Percentiles rank a stretch among this genome's conserved stretches.
Conservation (phyloP, 1,140 invertebrate species). For the Aphelenchoides avenae region DNA sequence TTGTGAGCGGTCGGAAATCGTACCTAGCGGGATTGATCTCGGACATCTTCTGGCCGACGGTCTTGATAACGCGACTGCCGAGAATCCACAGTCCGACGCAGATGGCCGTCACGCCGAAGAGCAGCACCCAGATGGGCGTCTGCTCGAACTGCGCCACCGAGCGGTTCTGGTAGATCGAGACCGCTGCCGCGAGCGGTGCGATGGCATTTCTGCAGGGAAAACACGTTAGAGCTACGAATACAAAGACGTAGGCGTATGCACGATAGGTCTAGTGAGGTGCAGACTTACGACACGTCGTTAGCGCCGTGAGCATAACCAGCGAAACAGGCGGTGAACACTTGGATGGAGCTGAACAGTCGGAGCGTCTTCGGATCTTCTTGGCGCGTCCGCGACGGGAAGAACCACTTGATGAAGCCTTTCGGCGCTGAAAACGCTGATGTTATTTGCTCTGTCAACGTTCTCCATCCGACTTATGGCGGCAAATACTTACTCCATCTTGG, state of each 20-base stretch:
- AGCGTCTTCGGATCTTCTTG: slow-evolving; percentile 26
- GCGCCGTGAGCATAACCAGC: slow-evolving; percentile 43
- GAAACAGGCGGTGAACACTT: slow-evolving; percentile 42
- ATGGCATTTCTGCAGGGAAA: slow-evolving; percentile 67
- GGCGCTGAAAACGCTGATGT: slow-evolving; percentile 25
- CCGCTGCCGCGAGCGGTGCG: slow-evolving; percentile 85
- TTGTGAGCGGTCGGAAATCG: not conserved
- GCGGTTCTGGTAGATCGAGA: slow-evolving; percentile 68
- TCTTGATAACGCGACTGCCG: slow-evolving; percentile 84
- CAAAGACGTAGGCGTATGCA: slow-evolving; percentile 1
- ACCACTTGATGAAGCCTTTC: slow-evolving; percentile 23
- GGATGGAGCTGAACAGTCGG: slow-evolving; percentile 30
- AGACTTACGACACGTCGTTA: slow-evolving; percentile 16
- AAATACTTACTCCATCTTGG: too few species aligned
- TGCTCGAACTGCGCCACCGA: not conserved
- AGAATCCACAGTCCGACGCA: slow-evolving; percentile 86
- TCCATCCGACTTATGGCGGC: not conserved
- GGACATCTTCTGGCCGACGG: slow-evolving; percentile 32
- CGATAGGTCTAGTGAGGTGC: too few species aligned
- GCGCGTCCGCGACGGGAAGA: slow-evolving; percentile 21
- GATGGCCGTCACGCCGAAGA: slow-evolving; percentile 69
- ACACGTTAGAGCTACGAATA: not conserved
- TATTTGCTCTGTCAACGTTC: not conserved
- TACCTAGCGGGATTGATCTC: slow-evolving; percentile 61
- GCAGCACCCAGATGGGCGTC: slow-evolving; percentile 13